These are phyloP conservation scores for Nasua narica DNA, from an alignment of 2,797 vertebrate genomes.

Conservation along the genomic window DNA sequence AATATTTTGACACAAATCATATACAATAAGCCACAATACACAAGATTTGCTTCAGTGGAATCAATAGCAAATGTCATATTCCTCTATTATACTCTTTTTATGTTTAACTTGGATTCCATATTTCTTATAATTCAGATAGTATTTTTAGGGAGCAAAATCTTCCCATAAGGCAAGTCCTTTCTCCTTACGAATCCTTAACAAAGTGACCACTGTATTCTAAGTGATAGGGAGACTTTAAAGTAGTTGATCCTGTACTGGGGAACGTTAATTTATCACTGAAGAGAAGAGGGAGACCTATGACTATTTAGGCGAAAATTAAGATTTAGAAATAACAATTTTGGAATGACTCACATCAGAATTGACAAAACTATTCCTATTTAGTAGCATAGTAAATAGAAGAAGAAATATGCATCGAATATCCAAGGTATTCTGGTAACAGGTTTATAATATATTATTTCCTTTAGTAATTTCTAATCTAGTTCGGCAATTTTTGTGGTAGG, in stretches of 20 bases:
- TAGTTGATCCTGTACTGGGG: background rate
- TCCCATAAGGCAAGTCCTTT: background rate
- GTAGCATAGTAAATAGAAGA: background rate
- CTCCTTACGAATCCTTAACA: background rate
- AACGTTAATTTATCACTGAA: background rate
- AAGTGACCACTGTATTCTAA: background rate
- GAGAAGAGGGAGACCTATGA: rapidly evolving
- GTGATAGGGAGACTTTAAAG: background rate
- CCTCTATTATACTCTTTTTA: background rate
- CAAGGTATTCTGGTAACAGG: background rate
- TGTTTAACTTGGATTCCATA: background rate
- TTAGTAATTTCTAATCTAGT: background rate
- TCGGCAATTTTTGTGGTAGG: background rate
- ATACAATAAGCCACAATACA: background rate
- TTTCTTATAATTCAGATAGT: background rate
- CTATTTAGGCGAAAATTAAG: background rate
- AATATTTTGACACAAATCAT: background rate
- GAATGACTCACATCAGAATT: background rate
- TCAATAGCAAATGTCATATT: background rate
- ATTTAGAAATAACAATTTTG: background rate
- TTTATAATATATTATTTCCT: background rate
- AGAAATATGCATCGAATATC: background rate
- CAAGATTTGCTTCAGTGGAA: background rate
- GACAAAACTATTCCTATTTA: background rate
- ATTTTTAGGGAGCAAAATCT: background rate